Evolutionary conservation across 2,797 vertebrate species (phyloP), one percentile per base, ranked within the genome.

Genomic region (Pyrocephalus nanus): DNA sequence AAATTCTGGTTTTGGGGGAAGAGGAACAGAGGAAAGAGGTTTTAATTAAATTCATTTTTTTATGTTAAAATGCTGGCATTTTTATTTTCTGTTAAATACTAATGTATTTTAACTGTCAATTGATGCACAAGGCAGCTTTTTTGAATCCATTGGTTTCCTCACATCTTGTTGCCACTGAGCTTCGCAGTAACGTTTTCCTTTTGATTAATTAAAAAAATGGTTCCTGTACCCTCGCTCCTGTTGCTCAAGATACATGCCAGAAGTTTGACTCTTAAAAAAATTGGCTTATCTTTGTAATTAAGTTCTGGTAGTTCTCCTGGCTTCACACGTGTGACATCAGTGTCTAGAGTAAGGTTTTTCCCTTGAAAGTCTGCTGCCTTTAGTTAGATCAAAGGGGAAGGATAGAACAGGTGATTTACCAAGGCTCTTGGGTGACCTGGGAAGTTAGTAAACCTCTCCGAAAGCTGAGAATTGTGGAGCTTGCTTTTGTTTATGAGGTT

Each of bases 211-310:
- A 87, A 85, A 48, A 16, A 54, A 40, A 38, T 42, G 9, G 34
- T 48, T 72, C 10, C 20, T 50, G 16, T 61, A 19, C 22, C 26
- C 25, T 60, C 51, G 20, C 34, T 73, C 3, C 0, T 64, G 87
- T 23, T 6, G 3, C 71, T 95, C 60, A 58, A 19, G 78, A 25
- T 57, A 30, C 2, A 3, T 89, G 79, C 71, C 48, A 57, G 66
- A 95, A 95, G 78, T 92, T 82, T 53, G 69, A 73, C 62, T 88
- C 22, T 88, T 94, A 67, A 90, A 67, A 67, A 66, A 50, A 11
- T 32, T 60, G 20, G 40, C 11, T 70, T 54, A 22, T 40, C 38
- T 78, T 69, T 5, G 3, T 76, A 34, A 38, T 75, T 9, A 62
- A 25, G 15, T 73, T 79, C 22, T 81, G 18, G 16, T 51, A 30